Conservation (phyloP, 2,797 vertebrate genomes). For the Artibeus lituratus region DNA sequence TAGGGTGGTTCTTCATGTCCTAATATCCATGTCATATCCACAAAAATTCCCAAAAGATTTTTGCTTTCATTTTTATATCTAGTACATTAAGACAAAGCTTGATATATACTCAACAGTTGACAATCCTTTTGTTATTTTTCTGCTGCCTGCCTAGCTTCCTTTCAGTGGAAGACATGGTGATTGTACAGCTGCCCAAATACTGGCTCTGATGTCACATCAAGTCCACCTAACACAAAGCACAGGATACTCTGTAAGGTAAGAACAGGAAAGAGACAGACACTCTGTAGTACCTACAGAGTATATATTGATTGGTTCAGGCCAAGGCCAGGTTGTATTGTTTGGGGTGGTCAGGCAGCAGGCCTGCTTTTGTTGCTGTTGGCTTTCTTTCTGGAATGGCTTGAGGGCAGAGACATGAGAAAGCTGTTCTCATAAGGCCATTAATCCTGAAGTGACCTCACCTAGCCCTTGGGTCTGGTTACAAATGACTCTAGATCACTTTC, state of each 20-base stretch:
- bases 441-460: neutral
- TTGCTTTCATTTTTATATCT: constrained; percentile 70
- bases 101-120: constrained; percentile 27
- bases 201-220: neutral
- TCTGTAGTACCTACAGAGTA: neutral
- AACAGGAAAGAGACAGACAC: neutral
- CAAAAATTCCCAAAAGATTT: constrained; percentile 45
- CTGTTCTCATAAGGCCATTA: neutral
- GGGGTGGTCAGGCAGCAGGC: neutral
- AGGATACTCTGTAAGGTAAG: neutral
- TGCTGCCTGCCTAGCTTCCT: neutral
- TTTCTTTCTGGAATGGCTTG: neutral
- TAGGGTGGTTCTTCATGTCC: constrained; percentile 18
- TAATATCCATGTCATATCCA: constrained; percentile 7
- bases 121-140: constrained; percentile 57
- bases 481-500: neutral
- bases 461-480: neutral
- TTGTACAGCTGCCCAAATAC: constrained; percentile 22
- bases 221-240: neutral
- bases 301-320: neutral
- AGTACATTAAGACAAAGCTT: constrained; percentile 37
- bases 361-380: neutral
- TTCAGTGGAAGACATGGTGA: constrained; percentile 48
- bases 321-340: neutral
- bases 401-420: neutral